These are phyloP conservation scores for Pissodes strobi DNA, from an alignment of 1,140 invertebrate genomes.

Conservation along the genomic window DNA sequence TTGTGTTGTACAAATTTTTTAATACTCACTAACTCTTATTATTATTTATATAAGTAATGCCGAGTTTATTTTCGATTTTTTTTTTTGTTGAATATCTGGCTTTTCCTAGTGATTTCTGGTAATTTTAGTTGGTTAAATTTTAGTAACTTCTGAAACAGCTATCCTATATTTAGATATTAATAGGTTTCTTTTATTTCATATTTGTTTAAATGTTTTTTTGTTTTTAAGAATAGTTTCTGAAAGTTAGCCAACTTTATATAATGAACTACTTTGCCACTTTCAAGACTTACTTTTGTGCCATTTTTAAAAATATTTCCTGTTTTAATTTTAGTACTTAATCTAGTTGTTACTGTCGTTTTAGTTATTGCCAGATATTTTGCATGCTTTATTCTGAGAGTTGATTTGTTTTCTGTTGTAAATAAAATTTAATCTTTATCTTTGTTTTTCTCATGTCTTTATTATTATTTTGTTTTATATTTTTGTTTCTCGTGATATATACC, in stretches of 20 bases:
- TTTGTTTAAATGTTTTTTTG: neutral
- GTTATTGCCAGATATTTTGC: constrained; percentile 24
- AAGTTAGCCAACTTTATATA: too few species aligned
- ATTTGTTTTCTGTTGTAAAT: constrained; percentile 24
- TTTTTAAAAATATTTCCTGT: neutral
- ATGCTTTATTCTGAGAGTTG: constrained; percentile 16
- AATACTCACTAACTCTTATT: constrained; percentile 20
- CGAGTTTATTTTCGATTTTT: too few species aligned
- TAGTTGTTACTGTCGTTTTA: neutral
- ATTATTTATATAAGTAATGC: constrained; percentile 2
- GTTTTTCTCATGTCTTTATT: too few species aligned
- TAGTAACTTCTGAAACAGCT: too few species aligned
- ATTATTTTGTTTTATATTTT: constrained; percentile 18
- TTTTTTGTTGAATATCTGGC: constrained; percentile 29
- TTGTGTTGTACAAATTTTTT: constrained; percentile 15
- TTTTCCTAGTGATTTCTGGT: too few species aligned
- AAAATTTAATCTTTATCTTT: constrained; percentile 12
- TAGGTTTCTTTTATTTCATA: neutral
- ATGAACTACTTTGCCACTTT: too few species aligned
- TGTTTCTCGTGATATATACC: too few species aligned
- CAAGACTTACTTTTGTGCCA: constrained; percentile 18
- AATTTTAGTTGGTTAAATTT: too few species aligned
- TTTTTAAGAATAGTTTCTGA: too few species aligned
- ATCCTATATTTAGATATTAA: too few species aligned
- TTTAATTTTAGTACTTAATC: constrained; percentile 1